Evolutionary conservation across 2,113 vertebrate genomes (phyloP), one percentile per base, ranked within the genome.

Genomic region (Danionella cerebrum): DNA sequence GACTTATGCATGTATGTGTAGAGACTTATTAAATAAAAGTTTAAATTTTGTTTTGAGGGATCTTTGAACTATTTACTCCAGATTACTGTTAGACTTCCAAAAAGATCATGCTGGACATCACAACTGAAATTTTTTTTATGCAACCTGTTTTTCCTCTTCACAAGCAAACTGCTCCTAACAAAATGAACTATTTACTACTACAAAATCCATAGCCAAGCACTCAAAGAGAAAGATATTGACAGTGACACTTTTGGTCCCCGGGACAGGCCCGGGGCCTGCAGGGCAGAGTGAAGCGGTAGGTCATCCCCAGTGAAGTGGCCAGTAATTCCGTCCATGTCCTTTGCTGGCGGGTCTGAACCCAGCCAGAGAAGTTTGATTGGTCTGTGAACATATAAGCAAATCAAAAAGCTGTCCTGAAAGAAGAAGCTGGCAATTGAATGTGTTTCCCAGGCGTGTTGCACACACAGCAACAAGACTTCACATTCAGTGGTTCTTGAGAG

Each of bases 341-440:
- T 33, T 55, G 14, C 33, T 67, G 44, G 52, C 31, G 67, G 69
- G 66, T 72, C 8, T 3, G 35, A 24, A 67, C 72, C 75, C 80
- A 62, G 62, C 54, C 70, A 72, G 48, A 19, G 63, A 35, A 6
- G 33, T 70, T 53, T 84, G 79, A 79, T 74, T 73, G 82, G 60
- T 60, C 65, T 29, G 63, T 54, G 77, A 79, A 78, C 63, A 80
- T 79, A 84, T 78, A n/a, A n/a, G 18, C 5, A 12, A 81, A 79
- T 45, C 70, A 82, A 84, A 83, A 77, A 83, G 73, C 75, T 83
- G 73, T 79, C 70, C 74, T 24, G 18, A 59, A 10, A 66, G 5
- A 36, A 48, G 29, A 64, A 22, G 18, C 59, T 11, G 5, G 27
- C 42, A 48, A 33, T n/a, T 29, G 11, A 21, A 48, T 29, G 33